Evolutionary conservation across 2,888 invertebrate species (phyloP), one percentile per base, ranked within the genome.

Genomic region (Caenorhabditis sp.): DNA sequence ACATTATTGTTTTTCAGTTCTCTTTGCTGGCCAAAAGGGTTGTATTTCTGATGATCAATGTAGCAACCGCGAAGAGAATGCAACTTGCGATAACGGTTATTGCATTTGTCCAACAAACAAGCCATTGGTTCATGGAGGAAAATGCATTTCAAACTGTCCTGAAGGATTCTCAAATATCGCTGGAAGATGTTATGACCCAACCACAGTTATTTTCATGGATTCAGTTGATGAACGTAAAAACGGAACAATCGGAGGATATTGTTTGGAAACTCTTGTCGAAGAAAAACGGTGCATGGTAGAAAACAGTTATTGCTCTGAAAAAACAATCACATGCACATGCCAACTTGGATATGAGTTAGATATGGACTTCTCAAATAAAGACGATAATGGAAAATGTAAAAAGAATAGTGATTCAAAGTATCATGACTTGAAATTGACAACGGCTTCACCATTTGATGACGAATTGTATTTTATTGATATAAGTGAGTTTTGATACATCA

Each of bases 171-270:
- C 85, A 21, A 85, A 86, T 62, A 87, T 86, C 59, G 86, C 86
- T 61, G 84, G 85, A 72, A 75, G 82, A 72, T 86, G 86, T 62
- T 86, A 87, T 64, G 86, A 86, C 60, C 83, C 87, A 49, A 87
- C 86, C 17, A 87, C 86, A 4, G 83, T 86, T 23, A 86, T 86
- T 54, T 87, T 86, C 77, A 86, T 86, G 86, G 86, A 86, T 58
- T 86, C 86, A n/a, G 86, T 86, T 0, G 85, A 86, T 54, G 85
- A 86, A 26, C 73, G 86, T 27, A 78, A 79, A 37, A 86, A 86
- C 59, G 86, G 86, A 66, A 86, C 86, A 1, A 83, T 86, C 51
- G 86, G 86, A 21, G 86, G 86, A 26, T 86, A 83, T 67, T 86
- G 86, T 59, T 31, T 81, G 65, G 82, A 83, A n/a, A 86, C 86